Base-by-base conservation (phyloP, 1,140 invertebrate species). In the Teleogryllus occipitalis region DNA sequence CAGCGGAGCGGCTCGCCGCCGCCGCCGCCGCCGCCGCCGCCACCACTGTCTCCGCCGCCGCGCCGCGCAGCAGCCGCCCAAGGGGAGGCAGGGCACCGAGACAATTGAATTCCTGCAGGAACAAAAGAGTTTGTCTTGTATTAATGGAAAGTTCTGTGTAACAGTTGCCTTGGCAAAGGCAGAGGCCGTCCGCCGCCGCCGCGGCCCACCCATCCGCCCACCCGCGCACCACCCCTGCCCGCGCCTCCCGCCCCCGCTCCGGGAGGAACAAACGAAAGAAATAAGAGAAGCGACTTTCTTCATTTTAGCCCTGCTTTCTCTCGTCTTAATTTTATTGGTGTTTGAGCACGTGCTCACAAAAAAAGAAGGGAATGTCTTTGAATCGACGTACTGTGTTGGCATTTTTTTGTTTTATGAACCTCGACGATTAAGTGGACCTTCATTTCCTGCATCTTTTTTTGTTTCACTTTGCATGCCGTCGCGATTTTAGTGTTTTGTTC, bases 61-160 rank as follows among this genome's bases (percentile, higher is more conserved):
- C 48, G 48, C 21, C 4, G 76, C 47, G 46, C 22, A 12, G 46
- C 22, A 14, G 48, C 48, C n/a, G 47, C 76, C 22, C 7, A 77
- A 15, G 47, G 77, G 46, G 27, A 46, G 21, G 76, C 8, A 46
- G 21, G 77, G 79, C 15, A 47, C 73, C 12, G 27, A 80, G 79
- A 77, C 79, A 80, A 80, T 80, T 80, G 79, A 80, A 80, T 80
- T 80, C 75, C 75, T 39, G 46, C 12, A 2, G 79, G 75, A 80
- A 80, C 79, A 80, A 80, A 74, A 65, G 79, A 80, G 79, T 80
- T 78, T 80, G 75, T 80, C 73, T 80, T 80, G 79, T 80, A 77
- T 80, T 80, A 80, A 80, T 21, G 75, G 74, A 77, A 80, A 79
- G 72, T 22, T 79, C 18, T 77, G 46, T 48, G 76, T 77, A 46